These are phyloP conservation scores for Imbricaverruca yamaguchii DNA, from an alignment of 2,888 invertebrate genomes.

Conservation along the genomic window DNA sequence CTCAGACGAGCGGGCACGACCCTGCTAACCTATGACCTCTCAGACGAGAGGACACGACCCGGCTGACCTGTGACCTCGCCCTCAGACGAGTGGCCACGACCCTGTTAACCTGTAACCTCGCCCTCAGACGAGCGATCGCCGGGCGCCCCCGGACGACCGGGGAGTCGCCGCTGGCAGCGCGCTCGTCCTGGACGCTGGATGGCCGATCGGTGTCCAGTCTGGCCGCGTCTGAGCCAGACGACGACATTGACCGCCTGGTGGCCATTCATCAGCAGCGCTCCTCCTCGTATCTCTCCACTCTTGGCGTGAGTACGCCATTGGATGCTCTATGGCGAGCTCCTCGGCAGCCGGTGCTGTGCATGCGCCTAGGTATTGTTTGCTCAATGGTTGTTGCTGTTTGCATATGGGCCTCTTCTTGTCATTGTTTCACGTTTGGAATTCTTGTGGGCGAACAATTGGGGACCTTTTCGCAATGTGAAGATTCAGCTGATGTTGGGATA, in stretches of 20 bases:
- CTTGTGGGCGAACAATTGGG: no score
- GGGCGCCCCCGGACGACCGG: neutral
- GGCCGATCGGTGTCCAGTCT: slow-evolving; percentile 3
- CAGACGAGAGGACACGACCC: neutral
- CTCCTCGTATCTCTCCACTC: slow-evolving; percentile 37
- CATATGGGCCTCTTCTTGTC: no score
- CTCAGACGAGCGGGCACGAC: no score
- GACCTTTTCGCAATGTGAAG: no score
- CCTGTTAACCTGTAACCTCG: neutral
- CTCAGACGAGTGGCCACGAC: neutral
- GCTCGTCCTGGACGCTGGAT: slow-evolving; percentile 3
- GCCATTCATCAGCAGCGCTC: slow-evolving; percentile 54
- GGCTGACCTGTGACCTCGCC: no score
- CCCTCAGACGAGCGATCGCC: neutral
- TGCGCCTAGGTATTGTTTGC: no score
- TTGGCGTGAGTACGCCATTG: neutral
- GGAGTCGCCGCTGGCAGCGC: slow-evolving; percentile 5
- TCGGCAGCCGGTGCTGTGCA: no score
- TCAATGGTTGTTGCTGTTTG: no score
- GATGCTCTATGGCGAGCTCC: no score
- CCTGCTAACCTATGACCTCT: no score
- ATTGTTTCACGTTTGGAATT: no score
- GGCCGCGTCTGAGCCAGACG: slow-evolving; percentile 36
- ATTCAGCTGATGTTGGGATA: no score
- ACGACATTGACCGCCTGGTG: slow-evolving; percentile 58